A percentile compares a stretch with the other conserved stretches of the same genome.
Conservation (phyloP, 2,113 vertebrate species). For the Oplegnathus fasciatus region DNA sequence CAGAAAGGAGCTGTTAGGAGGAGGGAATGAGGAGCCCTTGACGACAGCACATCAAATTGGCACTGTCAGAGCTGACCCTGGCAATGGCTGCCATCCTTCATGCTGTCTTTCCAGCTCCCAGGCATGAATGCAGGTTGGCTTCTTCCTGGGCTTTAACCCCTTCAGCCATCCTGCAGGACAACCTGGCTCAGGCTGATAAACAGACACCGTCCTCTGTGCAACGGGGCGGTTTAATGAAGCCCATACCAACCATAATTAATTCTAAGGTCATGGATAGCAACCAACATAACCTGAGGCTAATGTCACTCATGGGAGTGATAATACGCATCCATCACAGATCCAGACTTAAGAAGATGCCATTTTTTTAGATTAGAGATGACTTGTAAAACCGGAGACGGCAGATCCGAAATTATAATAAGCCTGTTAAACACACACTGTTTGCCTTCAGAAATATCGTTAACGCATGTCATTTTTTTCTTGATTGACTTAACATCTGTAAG, state of each 20-base stretch:
- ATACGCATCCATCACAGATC: slow-evolving; percentile 15
- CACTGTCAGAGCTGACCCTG: slow-evolving; percentile 92
- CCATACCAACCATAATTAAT: slow-evolving; percentile 78
- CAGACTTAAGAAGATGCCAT: slow-evolving; percentile 10
- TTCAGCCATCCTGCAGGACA: slow-evolving; percentile 64
- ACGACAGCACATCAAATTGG: slow-evolving; percentile 95
- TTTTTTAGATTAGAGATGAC: slow-evolving; percentile 36
- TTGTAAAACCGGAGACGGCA: neutral
- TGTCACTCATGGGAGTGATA: slow-evolving; percentile 55
- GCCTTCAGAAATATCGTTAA: slow-evolving; percentile 32
- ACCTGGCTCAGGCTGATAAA: slow-evolving; percentile 72
- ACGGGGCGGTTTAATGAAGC: slow-evolving; percentile 67
- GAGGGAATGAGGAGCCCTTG: slow-evolving; percentile 83
- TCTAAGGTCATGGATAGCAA: slow-evolving; percentile 67
- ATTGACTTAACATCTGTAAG: slow-evolving; percentile 67
- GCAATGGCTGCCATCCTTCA: slow-evolving; percentile 85
- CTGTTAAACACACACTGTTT: slow-evolving; percentile 32
- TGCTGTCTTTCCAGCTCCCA: slow-evolving; percentile 74
- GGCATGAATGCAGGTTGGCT: slow-evolving; percentile 65
- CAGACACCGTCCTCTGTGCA: slow-evolving; percentile 61
- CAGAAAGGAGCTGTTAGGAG: slow-evolving; percentile 71
- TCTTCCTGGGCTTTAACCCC: slow-evolving; percentile 73
- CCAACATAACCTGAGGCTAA: slow-evolving; percentile 71
- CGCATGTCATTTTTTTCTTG: slow-evolving; percentile 33
- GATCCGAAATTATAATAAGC: slow-evolving; percentile 22